Percentiles rank a stretch among this genome's conserved stretches.
phyloP scores from a whole-genome alignment of 2,888 invertebrate species.

The Seira sanloemensis region DNA sequence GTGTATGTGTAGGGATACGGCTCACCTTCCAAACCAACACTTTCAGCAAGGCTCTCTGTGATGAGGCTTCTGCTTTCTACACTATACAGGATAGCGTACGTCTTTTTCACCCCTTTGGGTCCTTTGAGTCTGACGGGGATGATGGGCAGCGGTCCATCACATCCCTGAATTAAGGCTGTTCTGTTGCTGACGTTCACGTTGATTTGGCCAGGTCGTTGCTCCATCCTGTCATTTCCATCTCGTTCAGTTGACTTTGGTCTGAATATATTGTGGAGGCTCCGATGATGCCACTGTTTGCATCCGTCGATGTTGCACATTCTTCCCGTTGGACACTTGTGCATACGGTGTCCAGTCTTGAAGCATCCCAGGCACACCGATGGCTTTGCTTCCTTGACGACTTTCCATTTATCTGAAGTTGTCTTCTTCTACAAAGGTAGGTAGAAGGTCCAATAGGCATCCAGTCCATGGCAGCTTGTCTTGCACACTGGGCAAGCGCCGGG shows the following conservation, averaged over 20 bases:
- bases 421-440: not conserved
- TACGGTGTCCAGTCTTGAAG: not conserved
- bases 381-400: not conserved
- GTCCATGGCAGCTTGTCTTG: not conserved
- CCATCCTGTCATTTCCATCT: not conserved
- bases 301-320: slow-evolving; percentile 9
- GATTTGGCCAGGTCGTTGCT: too few species aligned
- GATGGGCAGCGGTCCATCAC: slow-evolving; percentile 21
- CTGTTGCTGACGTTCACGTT: not conserved
- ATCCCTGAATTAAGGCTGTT: slow-evolving; percentile 8
- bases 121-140: slow-evolving; percentile 8
- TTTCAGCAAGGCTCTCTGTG: not conserved
- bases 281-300: slow-evolving; percentile 18
- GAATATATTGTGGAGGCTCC: not conserved
- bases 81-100: slow-evolving; percentile 21
- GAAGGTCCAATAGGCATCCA: not conserved
- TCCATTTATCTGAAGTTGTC: not conserved
- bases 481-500: not conserved
- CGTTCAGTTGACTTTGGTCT: not conserved
- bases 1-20: not conserved
- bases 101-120: not conserved
- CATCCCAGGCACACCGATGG: not conserved
- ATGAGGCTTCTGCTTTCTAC: not conserved
- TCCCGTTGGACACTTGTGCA: not conserved
- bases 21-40: not conserved